Conservation (phyloP, 2,113 vertebrate genomes). For the Esox niger region DNA sequence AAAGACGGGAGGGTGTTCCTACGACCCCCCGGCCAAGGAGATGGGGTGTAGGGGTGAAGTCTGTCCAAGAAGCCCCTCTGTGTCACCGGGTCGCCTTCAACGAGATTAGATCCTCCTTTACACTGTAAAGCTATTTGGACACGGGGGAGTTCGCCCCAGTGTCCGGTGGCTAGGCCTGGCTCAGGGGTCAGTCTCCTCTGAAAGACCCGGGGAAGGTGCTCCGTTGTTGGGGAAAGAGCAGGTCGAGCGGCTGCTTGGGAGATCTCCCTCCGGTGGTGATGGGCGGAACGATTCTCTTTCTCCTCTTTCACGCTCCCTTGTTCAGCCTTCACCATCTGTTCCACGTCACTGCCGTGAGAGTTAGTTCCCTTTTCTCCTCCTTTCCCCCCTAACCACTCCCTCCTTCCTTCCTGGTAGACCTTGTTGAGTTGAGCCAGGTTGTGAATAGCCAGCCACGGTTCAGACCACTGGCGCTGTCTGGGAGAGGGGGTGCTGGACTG, state of each 20-base stretch:
- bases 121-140: no score
- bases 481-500: constrained; percentile 9
- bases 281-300: constrained; percentile 10
- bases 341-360: no score
- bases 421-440: constrained; percentile 57
- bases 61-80: neutral
- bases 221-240: constrained; percentile 24
- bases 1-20: constrained; percentile 52
- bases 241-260: constrained; percentile 22
- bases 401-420: constrained; percentile 48
- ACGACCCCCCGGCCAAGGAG: constrained; percentile 16
- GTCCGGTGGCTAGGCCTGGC: neutral
- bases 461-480: constrained; percentile 54
- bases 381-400: constrained; percentile 23
- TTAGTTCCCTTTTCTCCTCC: no score
- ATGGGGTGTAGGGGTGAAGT: constrained; percentile 12
- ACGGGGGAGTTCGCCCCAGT: no score
- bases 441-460: constrained; percentile 62
- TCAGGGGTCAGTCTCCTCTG: neutral
- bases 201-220: constrained; percentile 3
- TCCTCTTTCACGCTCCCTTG: neutral
- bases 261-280: constrained; percentile 9
- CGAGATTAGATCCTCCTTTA: no score
- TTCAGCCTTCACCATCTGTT: neutral
- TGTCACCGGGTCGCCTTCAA: neutral